A percentile compares a stretch with the other conserved stretches of the same genome.
These are phyloP conservation scores for Muscicapa comitata DNA, from an alignment of 2,797 vertebrate species.

Conservation along the genomic window DNA sequence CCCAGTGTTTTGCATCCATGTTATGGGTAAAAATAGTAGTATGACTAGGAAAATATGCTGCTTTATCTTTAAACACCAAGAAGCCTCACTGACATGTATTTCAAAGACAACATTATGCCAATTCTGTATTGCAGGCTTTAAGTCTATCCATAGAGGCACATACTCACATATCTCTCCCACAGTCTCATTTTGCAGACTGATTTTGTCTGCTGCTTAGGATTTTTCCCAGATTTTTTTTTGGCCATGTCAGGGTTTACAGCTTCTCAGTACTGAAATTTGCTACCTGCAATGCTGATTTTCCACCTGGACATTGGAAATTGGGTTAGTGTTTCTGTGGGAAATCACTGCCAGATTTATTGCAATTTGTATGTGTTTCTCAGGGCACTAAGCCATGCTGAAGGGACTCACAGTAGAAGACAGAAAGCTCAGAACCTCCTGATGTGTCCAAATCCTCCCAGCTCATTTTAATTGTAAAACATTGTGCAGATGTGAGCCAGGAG, in stretches of 20 bases:
- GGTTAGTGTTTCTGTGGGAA: neutral
- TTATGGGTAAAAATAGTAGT: neutral
- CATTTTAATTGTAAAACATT: neutral
- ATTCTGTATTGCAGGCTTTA: neutral
- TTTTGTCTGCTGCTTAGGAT: neutral
- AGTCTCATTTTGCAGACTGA: neutral
- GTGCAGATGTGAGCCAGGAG: neutral
- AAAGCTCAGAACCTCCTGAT: neutral
- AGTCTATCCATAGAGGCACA: fast-evolving
- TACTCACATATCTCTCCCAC: fast-evolving
- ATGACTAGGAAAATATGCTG: neutral
- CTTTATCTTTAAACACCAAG: neutral
- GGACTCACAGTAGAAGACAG: neutral
- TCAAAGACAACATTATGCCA: neutral
- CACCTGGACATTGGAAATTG: neutral
- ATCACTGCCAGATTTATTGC: neutral
- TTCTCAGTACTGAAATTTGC: neutral
- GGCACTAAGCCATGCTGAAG: neutral
- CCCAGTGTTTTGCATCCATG: neutral
- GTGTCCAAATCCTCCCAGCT: neutral
- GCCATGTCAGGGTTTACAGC: neutral
- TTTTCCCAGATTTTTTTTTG: neutral
- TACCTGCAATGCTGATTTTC: neutral
- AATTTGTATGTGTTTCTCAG: neutral
- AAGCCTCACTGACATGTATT: neutral